phyloP scores from a whole-genome alignment of 1,140 invertebrate genomes.

The Sipha flava region DNA sequence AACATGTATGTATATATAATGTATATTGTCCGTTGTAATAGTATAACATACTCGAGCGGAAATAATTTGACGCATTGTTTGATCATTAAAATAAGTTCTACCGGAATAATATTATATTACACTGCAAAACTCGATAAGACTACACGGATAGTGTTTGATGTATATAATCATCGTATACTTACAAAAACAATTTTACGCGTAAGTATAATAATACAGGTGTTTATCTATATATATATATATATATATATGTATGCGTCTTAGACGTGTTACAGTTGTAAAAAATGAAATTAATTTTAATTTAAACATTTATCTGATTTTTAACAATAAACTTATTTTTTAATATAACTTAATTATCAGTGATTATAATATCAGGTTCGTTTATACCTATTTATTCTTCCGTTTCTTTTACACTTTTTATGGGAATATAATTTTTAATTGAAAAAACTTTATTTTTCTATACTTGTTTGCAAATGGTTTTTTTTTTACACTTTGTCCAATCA shows the following conservation, averaged over 20 bases:
- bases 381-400: background rate
- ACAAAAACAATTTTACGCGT: too few species aligned
- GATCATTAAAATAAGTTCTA: background rate
- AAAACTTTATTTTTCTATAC: too few species aligned
- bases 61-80: background rate
- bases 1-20: too few species aligned
- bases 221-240: too few species aligned
- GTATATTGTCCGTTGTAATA: background rate
- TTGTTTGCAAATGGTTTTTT: too few species aligned
- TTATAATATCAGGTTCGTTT: background rate
- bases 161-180: background rate
- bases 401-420: background rate
- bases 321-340: background rate
- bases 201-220: too few species aligned
- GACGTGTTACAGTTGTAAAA: background rate
- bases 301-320: background rate
- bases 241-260: background rate
- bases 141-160: background rate
- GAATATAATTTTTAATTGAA: background rate
- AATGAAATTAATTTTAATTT: background rate
- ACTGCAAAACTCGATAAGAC: background rate
- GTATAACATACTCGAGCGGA: background rate
- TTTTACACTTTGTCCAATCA: background rate
- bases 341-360: background rate
- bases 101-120: background rate